A percentile compares a stretch with the other conserved stretches of the same genome.
These are phyloP conservation scores for Hexactinellida sp. DNA, from an alignment of 37 sponge, comb jelly and placozoan species.

Conservation along the genomic window DNA sequence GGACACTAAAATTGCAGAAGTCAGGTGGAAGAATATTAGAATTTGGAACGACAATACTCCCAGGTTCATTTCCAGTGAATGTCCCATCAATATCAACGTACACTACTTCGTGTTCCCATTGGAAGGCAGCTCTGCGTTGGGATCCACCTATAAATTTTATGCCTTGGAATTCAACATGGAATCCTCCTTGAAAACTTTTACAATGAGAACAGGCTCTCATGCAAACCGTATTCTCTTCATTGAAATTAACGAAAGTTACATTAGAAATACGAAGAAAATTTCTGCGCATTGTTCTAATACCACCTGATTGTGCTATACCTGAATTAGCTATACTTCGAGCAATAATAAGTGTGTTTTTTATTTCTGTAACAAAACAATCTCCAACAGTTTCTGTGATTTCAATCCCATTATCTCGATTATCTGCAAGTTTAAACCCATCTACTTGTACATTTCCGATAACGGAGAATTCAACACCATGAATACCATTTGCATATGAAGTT, in stretches of 20 bases:
- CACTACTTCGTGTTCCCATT: slow-evolving; percentile 69
- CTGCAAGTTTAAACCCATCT: slow-evolving; percentile 62
- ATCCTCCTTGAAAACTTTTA: slow-evolving; percentile 65
- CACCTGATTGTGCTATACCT: slow-evolving; percentile 36
- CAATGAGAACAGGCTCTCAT: slow-evolving; percentile 80
- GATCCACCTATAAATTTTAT: slow-evolving; percentile 44
- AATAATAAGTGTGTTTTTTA: slow-evolving; percentile 50
- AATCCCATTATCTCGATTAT: slow-evolving; percentile 66
- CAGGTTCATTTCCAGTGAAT: slow-evolving; percentile 8
- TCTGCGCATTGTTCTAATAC: slow-evolving; percentile 61
- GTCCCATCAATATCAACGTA: slow-evolving; percentile 20
- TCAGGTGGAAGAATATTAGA: slow-evolving; percentile 13
- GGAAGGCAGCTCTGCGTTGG: slow-evolving; percentile 42
- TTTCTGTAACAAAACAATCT: slow-evolving; percentile 51
- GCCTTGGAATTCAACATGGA: slow-evolving; percentile 50
- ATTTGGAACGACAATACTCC: not conserved
- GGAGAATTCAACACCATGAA: slow-evolving; percentile 74
- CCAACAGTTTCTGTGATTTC: slow-evolving; percentile 64
- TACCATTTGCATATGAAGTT: slow-evolving; percentile 64
- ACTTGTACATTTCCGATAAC: slow-evolving; percentile 56
- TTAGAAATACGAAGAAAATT: slow-evolving; percentile 50
- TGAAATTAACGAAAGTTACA: slow-evolving; percentile 79
- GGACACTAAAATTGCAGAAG: not conserved
- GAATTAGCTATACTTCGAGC: slow-evolving; percentile 46
- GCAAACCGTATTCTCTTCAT: slow-evolving; percentile 23